Base-by-base conservation (phyloP, 2,113 vertebrate genomes). In the Pogona vitticeps region DNA sequence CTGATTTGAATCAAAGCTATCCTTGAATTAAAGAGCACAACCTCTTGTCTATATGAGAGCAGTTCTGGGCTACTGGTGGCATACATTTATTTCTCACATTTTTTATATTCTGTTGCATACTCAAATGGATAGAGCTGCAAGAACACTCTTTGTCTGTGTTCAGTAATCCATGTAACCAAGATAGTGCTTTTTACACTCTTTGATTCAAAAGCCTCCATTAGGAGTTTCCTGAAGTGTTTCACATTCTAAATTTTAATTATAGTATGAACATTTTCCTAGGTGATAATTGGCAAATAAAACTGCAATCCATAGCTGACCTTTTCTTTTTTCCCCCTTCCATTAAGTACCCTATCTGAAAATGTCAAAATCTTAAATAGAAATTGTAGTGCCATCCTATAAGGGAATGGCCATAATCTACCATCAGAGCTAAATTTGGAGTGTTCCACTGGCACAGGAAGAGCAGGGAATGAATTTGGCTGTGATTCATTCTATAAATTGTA, bases 311-410 rank as follows among this genome's bases (percentile, higher is more conserved):
- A 84, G 1, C 1, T 77, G 67, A 78, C 2, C 1, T 83, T 40
- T 38, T 6, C 71, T 71, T 4, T 75, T 2, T 3, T 21, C 1
- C 26, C 56, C 7, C 58, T 23, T 26, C 58, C 8, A 59, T 59
- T 87, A 86, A 21, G 59, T 4, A 1, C 68, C 42, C 46, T 85
- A 36, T 1, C 5, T 58, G 42, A 56, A 86, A 28, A 70, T 88
- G 84, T 91, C 85, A 56, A 90, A 88, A 77, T 80, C 8, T n/a
- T 76, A 21, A 52, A 80, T 31, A 86, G 86, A 76, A 56, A 38
- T 1, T 21, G 0, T 42, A 61, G 71, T 46, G n/a, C 40, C 1
- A 40, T 15, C 2, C 0, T 70, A 31, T 46, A 9, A 78, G 31
- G 86, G 77, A 42, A 56, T 26, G 56, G 8, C 3, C 80, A 1